Evolutionary conservation across 2,888 invertebrate genomes (phyloP), one percentile per base, ranked within the genome.

Genomic region (Formica aserva): DNA sequence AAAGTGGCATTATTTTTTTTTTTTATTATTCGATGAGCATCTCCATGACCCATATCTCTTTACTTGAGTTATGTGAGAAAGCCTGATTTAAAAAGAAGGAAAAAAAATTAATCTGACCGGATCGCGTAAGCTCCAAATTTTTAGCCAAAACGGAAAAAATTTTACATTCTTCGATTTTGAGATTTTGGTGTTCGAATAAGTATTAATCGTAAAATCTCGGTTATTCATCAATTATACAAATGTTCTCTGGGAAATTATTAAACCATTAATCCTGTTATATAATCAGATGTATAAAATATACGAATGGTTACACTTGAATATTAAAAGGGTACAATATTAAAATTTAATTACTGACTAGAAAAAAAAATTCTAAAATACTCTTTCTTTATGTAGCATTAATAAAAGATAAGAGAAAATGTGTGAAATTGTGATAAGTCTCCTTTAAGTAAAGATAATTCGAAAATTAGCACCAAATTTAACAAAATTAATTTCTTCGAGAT

Each of bases 1-100:
- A 65, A 74, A 81, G 82, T 66, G 65, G 62, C 18, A n/a, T 77
- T 76, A 41, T 77, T 32, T 0, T 32, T 48, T 48, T 81, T 41
- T 65, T 15, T 78, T 66, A 22, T 63, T 80, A 66, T 45, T 77
- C 65, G 9, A 67, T n/a, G 1, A 15, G 11, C 67, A 60, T 72
- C 80, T 77, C 78, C 72, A 81, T 86, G 83, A 82, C 82, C 83
- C 77, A 78, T 38, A 85, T 82, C 38, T 63, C 32, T 60, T 60
- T 78, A 11, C 13, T 78, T 35, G 4, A 78, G 35, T 60, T 35
- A 48, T 18, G 3, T 52, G 22, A 60, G 4, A 57, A 0, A n/a
- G 32, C 13, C 5, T 26, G 13, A 41, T 5, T 57, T 60, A 32
- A 13, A 45, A 18, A 11, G 3, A 8, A 26, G 9, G 8, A 29